Conservation (phyloP, 1,140 invertebrate species). For the Drosophila kepulauana region DNA sequence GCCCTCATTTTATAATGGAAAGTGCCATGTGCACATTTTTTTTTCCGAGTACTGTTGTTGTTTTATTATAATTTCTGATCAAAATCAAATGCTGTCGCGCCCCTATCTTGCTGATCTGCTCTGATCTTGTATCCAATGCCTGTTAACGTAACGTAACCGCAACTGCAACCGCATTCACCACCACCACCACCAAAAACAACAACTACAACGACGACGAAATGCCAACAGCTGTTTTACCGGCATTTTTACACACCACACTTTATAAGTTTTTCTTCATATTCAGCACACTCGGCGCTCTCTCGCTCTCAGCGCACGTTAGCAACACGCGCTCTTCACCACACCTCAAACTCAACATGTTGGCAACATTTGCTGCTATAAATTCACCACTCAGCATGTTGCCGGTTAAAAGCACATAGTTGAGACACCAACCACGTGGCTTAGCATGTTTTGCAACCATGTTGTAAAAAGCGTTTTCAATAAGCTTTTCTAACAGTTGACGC, state of each 20-base stretch:
- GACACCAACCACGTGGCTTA: constrained; percentile 23
- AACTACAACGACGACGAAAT: constrained; percentile 4
- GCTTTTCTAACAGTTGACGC: background rate
- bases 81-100: background rate
- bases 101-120: background rate
- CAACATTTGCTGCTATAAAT: constrained; percentile 57
- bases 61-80: background rate
- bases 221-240: constrained; percentile 79
- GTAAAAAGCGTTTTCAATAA: background rate
- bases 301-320: constrained; percentile 16
- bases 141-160: constrained; percentile 2
- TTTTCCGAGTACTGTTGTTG: background rate
- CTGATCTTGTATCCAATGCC: background rate
- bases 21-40: background rate
- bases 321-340: constrained; percentile 32
- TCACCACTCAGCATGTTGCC: constrained; percentile 31
- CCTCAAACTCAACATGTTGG: background rate
- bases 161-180: constrained; percentile 27
- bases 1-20: background rate
- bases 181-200: constrained; percentile 33
- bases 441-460: background rate
- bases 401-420: constrained; percentile 3
- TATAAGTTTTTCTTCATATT: constrained; percentile 55
- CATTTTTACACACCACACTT: constrained; percentile 69
- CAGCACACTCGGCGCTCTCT: constrained; percentile 46